Evolutionary conservation across 2,888 invertebrate genomes (phyloP).

Genomic region (Busseola fusca): DNA sequence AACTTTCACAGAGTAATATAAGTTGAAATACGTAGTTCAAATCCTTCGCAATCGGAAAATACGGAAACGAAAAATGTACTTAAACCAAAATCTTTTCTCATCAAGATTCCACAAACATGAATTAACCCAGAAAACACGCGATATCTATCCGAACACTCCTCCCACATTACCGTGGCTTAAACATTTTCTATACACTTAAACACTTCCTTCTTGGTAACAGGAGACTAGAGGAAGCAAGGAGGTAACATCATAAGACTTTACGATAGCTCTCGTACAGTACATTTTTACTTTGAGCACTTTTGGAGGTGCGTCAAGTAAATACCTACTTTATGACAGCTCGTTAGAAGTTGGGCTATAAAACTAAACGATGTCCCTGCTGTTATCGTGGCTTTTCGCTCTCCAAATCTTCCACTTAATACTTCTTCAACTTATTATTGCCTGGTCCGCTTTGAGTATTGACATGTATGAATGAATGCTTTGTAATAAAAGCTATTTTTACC

Average conservation of each 20-base stretch:
- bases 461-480: conserved; percentile 3
- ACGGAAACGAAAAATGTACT: neutral
- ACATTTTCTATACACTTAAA: conserved; percentile 25
- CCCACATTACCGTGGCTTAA: conserved; percentile 21
- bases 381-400: conserved; percentile 79
- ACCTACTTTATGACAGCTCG: conserved; percentile 85
- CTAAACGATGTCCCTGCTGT: conserved; percentile 77
- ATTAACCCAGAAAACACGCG: conserved; percentile 36
- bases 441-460: conserved; percentile 48
- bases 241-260: conserved; percentile 79
- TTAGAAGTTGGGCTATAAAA: conserved; percentile 85
- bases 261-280: conserved; percentile 67
- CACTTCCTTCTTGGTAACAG: conserved; percentile 50
- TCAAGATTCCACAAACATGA: conserved; percentile 17
- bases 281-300: conserved; percentile 71
- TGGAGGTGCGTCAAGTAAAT: conserved; percentile 82
- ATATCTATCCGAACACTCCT: conserved; percentile 27
- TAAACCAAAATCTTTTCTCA: neutral
- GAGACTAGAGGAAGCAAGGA: conserved; percentile 65
- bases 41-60: neutral
- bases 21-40: neutral
- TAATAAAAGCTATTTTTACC: too few species aligned
- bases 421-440: conserved; percentile 79
- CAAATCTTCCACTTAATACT: conserved; percentile 81
- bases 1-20: neutral